phyloP scores from a whole-genome alignment of 2,113 vertebrate species.

The Dasyornis broadbenti region DNA sequence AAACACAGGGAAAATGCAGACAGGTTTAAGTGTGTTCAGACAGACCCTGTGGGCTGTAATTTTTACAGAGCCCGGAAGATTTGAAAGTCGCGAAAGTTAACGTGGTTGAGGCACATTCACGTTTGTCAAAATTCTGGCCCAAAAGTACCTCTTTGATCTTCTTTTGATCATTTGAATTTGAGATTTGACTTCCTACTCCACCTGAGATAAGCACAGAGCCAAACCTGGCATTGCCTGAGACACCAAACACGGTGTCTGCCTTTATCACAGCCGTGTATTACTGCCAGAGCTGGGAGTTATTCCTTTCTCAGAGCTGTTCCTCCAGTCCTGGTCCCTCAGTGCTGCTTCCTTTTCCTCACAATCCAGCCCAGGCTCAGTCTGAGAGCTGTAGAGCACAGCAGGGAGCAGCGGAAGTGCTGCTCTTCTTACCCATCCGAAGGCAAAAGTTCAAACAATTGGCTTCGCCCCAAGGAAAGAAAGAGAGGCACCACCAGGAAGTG shows the following conservation, averaged over 20 bases:
- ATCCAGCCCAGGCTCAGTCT: not conserved
- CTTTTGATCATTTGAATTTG: not conserved
- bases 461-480: not conserved
- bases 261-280: not conserved
- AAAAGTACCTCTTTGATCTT: slow-evolving; percentile 32
- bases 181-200: not conserved
- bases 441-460: slow-evolving; percentile 42
- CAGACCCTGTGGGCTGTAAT: not conserved
- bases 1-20: not conserved
- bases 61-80: not conserved
- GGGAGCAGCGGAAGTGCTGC: slow-evolving; percentile 27
- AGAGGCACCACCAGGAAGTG: not conserved
- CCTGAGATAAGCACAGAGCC: slow-evolving; percentile 5
- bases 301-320: not conserved
- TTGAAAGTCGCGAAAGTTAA: not conserved
- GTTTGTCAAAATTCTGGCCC: not conserved
- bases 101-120: not conserved
- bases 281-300: not conserved
- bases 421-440: slow-evolving; percentile 31
- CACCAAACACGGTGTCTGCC: not conserved
- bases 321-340: not conserved
- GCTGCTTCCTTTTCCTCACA: not conserved
- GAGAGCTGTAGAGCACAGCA: slow-evolving; percentile 12
- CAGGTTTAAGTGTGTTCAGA: not conserved
- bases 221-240: not conserved